Evolutionary conservation across 2,113 vertebrate species (phyloP).

Genomic region (Malaclemys terrapin): DNA sequence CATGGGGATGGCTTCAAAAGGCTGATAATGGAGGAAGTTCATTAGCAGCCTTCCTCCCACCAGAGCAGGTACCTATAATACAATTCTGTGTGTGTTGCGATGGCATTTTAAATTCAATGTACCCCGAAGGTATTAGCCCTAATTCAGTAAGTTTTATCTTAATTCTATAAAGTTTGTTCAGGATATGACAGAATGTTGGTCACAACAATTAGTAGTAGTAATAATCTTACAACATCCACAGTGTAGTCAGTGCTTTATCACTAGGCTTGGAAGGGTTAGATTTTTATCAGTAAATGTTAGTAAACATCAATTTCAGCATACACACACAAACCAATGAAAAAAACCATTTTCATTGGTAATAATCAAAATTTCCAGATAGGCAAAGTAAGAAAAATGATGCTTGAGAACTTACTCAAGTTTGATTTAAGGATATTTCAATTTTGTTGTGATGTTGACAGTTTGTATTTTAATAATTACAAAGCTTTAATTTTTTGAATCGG

Average conservation of each 20-base stretch:
- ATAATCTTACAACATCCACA: too few relatives aligned
- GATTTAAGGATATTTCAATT: background rate
- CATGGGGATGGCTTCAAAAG: background rate
- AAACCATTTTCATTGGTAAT: background rate
- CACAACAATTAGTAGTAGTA: background rate
- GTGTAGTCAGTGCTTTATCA: background rate
- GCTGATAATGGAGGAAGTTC: background rate
- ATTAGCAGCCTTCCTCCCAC: background rate
- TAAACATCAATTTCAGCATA: background rate
- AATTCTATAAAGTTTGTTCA: background rate
- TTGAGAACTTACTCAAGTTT: background rate
- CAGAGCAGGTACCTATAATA: background rate
- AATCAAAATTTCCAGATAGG: background rate
- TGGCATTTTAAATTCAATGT: too few relatives aligned
- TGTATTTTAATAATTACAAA: background rate
- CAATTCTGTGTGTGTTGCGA: too few relatives aligned
- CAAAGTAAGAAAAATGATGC: background rate
- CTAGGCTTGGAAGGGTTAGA: background rate
- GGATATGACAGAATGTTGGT: background rate
- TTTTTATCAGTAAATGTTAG: background rate
- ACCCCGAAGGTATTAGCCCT: background rate
- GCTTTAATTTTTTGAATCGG: background rate
- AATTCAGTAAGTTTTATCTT: background rate
- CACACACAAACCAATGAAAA: background rate
- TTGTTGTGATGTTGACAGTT: background rate